These are phyloP conservation scores for Actias luna DNA, from an alignment of 2,888 invertebrate species.

Conservation along the genomic window DNA sequence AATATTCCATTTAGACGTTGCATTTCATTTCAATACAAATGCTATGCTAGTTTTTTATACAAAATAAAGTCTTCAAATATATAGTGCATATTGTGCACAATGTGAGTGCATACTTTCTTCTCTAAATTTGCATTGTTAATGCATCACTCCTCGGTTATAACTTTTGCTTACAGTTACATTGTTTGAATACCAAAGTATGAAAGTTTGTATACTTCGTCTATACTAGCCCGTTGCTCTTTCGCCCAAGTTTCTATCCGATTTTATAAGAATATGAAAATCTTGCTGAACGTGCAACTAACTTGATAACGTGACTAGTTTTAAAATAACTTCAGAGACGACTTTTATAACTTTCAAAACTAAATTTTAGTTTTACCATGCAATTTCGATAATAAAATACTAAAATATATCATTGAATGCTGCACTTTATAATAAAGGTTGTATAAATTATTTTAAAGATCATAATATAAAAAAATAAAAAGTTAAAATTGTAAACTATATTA, in stretches of 20 bases:
- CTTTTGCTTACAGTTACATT: neutral
- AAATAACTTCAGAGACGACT: neutral
- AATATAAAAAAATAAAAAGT: too few relatives aligned
- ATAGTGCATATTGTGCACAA: too few relatives aligned
- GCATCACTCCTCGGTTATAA: neutral
- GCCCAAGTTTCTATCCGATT: neutral
- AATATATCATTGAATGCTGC: neutral
- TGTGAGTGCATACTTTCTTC: too few relatives aligned
- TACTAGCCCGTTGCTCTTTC: neutral
- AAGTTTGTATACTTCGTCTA: slow-evolving; percentile 1
- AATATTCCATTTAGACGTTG: too few relatives aligned
- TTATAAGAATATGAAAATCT: slow-evolving; percentile 1
- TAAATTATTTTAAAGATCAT: too few relatives aligned
- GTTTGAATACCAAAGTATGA: neutral
- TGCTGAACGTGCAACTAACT: slow-evolving; percentile 5
- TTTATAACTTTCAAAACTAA: neutral
- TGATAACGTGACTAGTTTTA: neutral
- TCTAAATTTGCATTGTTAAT: neutral
- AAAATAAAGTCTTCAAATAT: too few relatives aligned
- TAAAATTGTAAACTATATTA: too few relatives aligned
- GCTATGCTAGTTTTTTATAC: too few relatives aligned
- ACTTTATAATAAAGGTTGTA: too few relatives aligned
- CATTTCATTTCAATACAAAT: too few relatives aligned
- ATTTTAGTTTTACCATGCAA: neutral
- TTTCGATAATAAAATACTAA: neutral